Conservation (phyloP, 2,113 vertebrate genomes). For the Psittacus erithacus region DNA sequence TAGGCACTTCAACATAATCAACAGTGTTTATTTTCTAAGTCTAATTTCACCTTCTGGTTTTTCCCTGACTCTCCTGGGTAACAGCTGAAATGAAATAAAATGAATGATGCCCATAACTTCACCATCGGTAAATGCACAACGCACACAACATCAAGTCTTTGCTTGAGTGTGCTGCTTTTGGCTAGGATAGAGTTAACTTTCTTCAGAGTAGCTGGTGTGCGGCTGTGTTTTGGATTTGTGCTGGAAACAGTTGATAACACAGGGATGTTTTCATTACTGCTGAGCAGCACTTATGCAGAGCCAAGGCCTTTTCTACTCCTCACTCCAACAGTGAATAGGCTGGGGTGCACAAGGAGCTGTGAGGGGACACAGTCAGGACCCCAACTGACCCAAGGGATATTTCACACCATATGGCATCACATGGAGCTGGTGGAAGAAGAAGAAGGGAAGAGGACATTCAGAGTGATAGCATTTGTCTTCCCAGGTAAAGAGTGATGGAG, state of each 20-base stretch:
- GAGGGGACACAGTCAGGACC: background rate
- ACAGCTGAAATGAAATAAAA: background rate
- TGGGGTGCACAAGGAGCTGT: background rate
- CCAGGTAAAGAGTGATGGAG: background rate
- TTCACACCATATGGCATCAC: background rate
- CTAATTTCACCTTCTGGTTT: background rate
- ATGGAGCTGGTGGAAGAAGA: background rate
- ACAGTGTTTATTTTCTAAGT: background rate
- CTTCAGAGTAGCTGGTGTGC: background rate
- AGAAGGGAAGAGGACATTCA: background rate
- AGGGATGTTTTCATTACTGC: background rate
- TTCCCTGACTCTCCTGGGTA: background rate
- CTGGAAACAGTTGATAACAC: background rate
- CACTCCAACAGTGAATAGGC: background rate
- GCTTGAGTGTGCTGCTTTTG: background rate
- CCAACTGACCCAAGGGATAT: background rate
- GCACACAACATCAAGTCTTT: background rate
- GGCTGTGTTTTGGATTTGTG: background rate
- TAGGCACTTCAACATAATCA: slow-evolving; percentile 23
- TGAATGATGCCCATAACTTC: background rate
- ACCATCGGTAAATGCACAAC: background rate
- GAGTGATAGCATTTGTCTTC: background rate
- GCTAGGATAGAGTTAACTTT: background rate
- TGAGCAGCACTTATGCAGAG: background rate
- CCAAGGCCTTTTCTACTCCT: background rate